Percentiles rank a stretch among this genome's conserved stretches.
Conservation (phyloP, 2,113 vertebrate genomes). For the Deroptyus accipitrinus region DNA sequence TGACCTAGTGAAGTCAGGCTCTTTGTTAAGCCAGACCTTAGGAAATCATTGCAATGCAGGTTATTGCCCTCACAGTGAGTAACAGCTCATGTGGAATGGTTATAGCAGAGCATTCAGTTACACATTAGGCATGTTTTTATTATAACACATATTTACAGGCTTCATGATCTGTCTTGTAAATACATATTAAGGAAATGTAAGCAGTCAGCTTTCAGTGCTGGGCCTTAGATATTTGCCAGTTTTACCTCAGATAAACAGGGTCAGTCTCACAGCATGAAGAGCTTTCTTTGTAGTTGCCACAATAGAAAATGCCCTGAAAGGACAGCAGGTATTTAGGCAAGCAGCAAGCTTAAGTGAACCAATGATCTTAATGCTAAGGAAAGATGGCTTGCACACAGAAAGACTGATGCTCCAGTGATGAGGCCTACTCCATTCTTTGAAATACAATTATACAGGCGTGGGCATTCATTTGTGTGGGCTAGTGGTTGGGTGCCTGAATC, state of each 20-base stretch:
- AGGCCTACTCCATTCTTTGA: not conserved
- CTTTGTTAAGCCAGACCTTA: slow-evolving; percentile 17
- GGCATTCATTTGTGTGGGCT: not conserved
- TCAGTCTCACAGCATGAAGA: not conserved
- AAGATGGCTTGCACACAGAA: not conserved
- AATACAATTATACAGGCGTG: fast-evolving
- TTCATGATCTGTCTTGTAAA: slow-evolving; percentile 48
- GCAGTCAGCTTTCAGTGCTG: not conserved
- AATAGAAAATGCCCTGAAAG: not conserved
- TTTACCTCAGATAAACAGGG: not conserved
- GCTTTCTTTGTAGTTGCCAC: not conserved
- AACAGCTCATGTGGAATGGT: slow-evolving; percentile 19
- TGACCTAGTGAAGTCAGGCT: not conserved
- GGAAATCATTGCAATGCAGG: not conserved
- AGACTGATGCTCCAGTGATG: not conserved
- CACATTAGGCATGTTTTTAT: slow-evolving; percentile 38
- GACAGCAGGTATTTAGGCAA: not conserved
- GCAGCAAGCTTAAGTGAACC: not conserved
- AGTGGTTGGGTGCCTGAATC: not conserved
- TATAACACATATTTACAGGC: slow-evolving; percentile 31
- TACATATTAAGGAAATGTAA: slow-evolving; percentile 22
- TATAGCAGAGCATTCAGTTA: slow-evolving; percentile 24
- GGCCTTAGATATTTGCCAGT: not conserved
- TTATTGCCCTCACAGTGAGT: slow-evolving; percentile 26
- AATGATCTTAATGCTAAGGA: not conserved